These are phyloP conservation scores for Poecilobothrus nobilitatus DNA, from an alignment of 2,888 invertebrate species.

Conservation along the genomic window DNA sequence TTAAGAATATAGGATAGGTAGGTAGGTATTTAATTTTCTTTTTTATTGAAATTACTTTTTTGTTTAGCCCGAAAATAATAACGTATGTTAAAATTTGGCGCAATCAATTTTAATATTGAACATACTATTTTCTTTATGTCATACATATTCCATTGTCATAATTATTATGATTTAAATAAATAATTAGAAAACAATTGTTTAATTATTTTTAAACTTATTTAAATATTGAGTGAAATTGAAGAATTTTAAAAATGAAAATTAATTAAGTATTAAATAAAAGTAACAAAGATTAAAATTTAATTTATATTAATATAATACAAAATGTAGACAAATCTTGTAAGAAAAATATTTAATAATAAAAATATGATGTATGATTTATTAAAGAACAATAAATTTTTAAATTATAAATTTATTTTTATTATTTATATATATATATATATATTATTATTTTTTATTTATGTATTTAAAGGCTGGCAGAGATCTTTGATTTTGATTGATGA, in stretches of 20 bases:
- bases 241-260: no score
- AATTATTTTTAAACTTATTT: not conserved
- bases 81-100: conserved; percentile 27
- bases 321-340: no score
- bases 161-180: no score
- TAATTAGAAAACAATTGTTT: not conserved
- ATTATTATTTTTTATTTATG: no score
- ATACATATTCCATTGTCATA: not conserved
- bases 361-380: not conserved
- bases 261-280: no score
- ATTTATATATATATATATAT: no score
- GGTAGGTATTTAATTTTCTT: no score
- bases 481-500: conserved; percentile 3
- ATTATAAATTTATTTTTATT: not conserved
- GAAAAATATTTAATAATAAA: not conserved
- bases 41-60: not conserved
- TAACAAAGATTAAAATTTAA: no score
- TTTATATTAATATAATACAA: no score
- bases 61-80: conserved; percentile 28
- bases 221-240: no score
- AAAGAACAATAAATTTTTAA: not conserved
- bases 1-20: no score
- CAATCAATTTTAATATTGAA: conserved; percentile 16
- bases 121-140: not conserved
- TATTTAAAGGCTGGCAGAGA: not conserved